Conservation (phyloP, 2,797 vertebrate species). For the Gadopsis marmoratus region DNA sequence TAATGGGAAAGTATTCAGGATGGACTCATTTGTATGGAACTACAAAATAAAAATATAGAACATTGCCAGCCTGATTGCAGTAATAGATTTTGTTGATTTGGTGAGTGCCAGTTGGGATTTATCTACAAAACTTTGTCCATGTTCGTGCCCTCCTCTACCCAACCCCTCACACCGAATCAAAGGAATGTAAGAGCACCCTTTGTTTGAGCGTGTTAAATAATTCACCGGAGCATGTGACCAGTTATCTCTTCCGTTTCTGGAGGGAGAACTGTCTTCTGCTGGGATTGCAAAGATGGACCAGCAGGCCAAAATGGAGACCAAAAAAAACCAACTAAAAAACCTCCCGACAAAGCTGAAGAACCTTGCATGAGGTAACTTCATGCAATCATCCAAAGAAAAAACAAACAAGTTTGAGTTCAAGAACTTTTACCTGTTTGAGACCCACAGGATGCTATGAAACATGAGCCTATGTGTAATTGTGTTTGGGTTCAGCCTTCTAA, state of each 20-base stretch:
- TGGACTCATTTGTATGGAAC: neutral
- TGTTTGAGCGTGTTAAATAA: slow-evolving; percentile 48
- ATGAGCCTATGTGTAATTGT: slow-evolving; percentile 39
- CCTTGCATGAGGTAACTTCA: slow-evolving; percentile 68
- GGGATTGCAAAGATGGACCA: slow-evolving; percentile 24
- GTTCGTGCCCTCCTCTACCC: neutral
- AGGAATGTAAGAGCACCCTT: slow-evolving; percentile 27
- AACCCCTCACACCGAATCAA: slow-evolving; percentile 1
- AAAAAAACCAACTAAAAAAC: slow-evolving; percentile 1
- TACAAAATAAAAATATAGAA: neutral
- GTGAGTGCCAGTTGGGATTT: neutral
- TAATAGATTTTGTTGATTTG: neutral
- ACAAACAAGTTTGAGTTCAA: slow-evolving; percentile 47
- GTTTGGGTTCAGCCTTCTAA: slow-evolving; percentile 30
- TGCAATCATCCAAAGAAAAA: slow-evolving; percentile 51
- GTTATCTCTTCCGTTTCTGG: slow-evolving; percentile 27
- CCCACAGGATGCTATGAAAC: slow-evolving; percentile 53
- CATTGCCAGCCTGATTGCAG: neutral
- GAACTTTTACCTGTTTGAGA: slow-evolving; percentile 55
- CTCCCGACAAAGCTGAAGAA: slow-evolving; percentile 45
- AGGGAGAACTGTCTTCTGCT: slow-evolving; percentile 14
- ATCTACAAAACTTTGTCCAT: neutral
- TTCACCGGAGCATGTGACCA: slow-evolving; percentile 23
- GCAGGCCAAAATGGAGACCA: slow-evolving; percentile 43
- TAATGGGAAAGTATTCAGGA: neutral